Evolutionary conservation across 1,140 invertebrate species (phyloP), one percentile per base, ranked within the genome.

Genomic region (Stegodyphus dumicola): DNA sequence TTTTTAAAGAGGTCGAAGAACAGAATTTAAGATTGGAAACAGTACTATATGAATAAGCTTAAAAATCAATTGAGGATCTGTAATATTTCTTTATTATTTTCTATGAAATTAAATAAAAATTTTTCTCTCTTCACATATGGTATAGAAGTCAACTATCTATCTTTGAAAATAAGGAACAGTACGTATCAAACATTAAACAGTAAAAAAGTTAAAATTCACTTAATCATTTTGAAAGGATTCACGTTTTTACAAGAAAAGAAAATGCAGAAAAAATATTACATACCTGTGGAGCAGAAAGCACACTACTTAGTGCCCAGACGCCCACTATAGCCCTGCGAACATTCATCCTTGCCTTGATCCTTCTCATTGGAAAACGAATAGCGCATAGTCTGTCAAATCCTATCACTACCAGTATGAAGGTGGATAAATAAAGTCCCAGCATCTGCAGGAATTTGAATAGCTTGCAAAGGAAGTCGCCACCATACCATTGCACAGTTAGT

Each of bases 381-480:
- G 95, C 95, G 53, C 90, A 89, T 91, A 95, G 95, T 75, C 95
- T 92, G 89, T 96, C 95, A 33, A 96, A 92, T 10, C 95, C 95
- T 87, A 96, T 96, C 13, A 95, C 92, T 6, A 96, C 95, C 18
- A 95, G 91, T 49, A 95, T 93, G 89, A 95, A 96, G 0, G 95
- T 96, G 65, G 95, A 95, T 33, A 96, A 90, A 90, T 96, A 95
- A 10, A 96, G 91, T 76, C 94, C 94, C 88, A 95, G 95, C 93
- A 95, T 94, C 90, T 96, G 95, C 10, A 94, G 89, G 88, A 94
- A 96, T 90, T 96, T 96, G 88, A 96, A 94, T 15, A 95, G 83
- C 90, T 96, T 96, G 90, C 95, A 97, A 53, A 93, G 92, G 2
- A 93, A 89, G 88, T 95, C 94, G 6, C 95, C 95, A 3, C 93